Evolutionary conservation across 2,113 vertebrate genomes (phyloP).

Genomic region (Hemichromis elongatus): DNA sequence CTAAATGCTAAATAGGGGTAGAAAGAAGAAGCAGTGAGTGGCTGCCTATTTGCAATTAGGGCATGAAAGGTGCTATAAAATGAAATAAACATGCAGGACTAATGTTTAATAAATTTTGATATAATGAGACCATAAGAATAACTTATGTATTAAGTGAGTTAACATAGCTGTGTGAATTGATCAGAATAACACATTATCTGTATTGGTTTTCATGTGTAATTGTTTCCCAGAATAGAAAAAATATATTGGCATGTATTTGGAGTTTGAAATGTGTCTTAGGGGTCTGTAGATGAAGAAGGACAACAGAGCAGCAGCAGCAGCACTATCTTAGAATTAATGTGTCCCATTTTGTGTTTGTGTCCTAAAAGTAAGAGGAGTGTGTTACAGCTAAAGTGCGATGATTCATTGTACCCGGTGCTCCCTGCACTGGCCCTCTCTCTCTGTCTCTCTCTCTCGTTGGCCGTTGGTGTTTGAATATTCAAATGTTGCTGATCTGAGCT

Average conservation of each 20-base stretch:
- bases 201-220: neutral
- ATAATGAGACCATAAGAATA: constrained; percentile 6
- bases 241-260: neutral
- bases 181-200: neutral
- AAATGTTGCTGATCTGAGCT: constrained; percentile 48
- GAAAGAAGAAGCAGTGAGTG: neutral
- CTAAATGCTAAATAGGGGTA: constrained; percentile 52
- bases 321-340: neutral
- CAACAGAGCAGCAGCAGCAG: neutral
- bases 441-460: constrained; percentile 9
- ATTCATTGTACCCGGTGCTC: constrained; percentile 33
- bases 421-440: constrained; percentile 1
- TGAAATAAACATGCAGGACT: constrained; percentile 6
- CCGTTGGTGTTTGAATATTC: constrained; percentile 68
- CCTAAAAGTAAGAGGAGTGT: neutral
- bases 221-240: neutral
- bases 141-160: neutral
- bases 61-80: constrained; percentile 39
- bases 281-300: neutral
- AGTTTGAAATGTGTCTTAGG: neutral
- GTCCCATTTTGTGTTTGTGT: neutral
- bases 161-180: neutral
- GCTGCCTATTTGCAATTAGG: constrained; percentile 39
- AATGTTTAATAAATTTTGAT: constrained; percentile 20
- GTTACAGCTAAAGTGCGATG: constrained; percentile 20